A percentile compares a stretch with the other conserved stretches of the same genome.
These are phyloP conservation scores for Phrynosoma platyrhinos DNA, from an alignment of 2,113 vertebrate genomes.

Conservation along the genomic window DNA sequence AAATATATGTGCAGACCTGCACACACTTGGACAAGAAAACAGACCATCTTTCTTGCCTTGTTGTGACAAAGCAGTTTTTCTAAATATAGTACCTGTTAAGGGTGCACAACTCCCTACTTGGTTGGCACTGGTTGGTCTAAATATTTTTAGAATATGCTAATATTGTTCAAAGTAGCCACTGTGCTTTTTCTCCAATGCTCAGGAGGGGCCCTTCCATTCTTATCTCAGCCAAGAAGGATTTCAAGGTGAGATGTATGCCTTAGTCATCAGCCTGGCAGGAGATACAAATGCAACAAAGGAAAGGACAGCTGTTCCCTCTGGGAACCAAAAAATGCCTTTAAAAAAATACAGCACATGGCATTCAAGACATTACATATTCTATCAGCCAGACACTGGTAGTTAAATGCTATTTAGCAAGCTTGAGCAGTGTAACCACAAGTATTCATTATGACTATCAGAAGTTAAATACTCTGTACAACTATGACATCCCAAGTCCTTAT, in stretches of 20 bases:
- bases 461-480: background rate
- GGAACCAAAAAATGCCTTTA: conserved; percentile 17
- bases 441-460: background rate
- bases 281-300: background rate
- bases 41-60: conserved; percentile 28
- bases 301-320: conserved; percentile 25
- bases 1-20: background rate
- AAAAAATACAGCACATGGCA: background rate
- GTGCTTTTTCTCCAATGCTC: conserved; percentile 29
- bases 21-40: background rate
- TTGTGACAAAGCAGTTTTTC: background rate
- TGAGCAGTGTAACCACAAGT: background rate
- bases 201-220: conserved; percentile 1
- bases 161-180: conserved; percentile 29
- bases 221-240: background rate
- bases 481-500: background rate
- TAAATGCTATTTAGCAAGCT: conserved; percentile 2
- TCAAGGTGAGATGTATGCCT: conserved; percentile 18
- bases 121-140: conserved; percentile 20
- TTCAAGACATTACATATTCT: conserved; percentile 8
- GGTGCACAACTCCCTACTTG: conserved; percentile 36
- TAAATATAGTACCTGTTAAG: conserved; percentile 40
- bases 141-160: conserved; percentile 23
- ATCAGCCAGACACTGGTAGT: conserved; percentile 18
- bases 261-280: conserved; percentile 44